Evolutionary conservation across 35 echinoderm and acorn worm genomes (phyloP).

Genomic region (Strongylocentrotus purpuratus): DNA sequence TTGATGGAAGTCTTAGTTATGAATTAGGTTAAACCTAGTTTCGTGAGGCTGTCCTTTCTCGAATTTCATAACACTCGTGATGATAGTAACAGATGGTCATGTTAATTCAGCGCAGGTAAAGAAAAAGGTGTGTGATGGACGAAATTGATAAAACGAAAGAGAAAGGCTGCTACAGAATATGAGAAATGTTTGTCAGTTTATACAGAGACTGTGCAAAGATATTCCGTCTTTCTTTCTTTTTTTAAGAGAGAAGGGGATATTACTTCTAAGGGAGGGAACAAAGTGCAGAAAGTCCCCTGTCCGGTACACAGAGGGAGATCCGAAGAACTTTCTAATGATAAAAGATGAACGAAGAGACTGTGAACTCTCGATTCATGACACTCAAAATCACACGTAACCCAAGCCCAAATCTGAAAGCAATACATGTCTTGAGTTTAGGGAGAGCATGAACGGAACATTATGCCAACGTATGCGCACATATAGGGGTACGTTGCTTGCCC

Average conservation of each 20-base stretch:
- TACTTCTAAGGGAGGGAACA: not conserved
- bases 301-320: not conserved
- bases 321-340: conserved; percentile 4
- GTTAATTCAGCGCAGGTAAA: not conserved
- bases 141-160: not conserved
- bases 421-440: not conserved
- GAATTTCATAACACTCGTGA: not conserved
- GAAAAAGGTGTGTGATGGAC: not conserved
- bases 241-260: not conserved
- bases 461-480: not conserved
- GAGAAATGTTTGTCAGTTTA: not conserved
- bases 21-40: not conserved
- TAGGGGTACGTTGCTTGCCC: not conserved
- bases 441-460: not conserved
- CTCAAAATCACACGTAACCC: not conserved
- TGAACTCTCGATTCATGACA: conserved; percentile 3
- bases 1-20: not conserved
- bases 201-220: not conserved
- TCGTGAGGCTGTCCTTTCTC: not conserved
- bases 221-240: not conserved
- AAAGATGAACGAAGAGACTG: conserved; percentile 2
- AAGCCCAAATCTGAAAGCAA: not conserved
- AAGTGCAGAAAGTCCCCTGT: not conserved
- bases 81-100: not conserved
- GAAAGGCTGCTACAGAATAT: not conserved